Evolutionary conservation across 2,113 vertebrate genomes (phyloP), one percentile per base, ranked within the genome.

Genomic region (Galbula dea): DNA sequence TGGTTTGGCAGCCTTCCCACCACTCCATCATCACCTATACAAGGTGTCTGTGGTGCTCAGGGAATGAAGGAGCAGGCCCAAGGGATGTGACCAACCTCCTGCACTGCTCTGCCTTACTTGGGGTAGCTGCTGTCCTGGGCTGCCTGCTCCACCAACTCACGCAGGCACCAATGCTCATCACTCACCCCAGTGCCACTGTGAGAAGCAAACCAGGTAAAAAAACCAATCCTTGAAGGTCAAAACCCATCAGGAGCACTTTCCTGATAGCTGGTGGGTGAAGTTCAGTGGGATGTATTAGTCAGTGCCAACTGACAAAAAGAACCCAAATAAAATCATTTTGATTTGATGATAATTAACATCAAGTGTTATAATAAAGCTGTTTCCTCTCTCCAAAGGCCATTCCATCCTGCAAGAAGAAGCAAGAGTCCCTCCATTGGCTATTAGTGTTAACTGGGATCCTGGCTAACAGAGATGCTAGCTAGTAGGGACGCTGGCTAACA

Each of bases 111-210:
- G 75, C 41, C 23, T 68, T 23, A 16, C 21, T 43, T 66, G 46
- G n/a, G 13, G 21, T 32, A 66, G 62, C 34, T 55, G 6, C 16
- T 77, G 32, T 41, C 37, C 46, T 17, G 37, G 10, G 65, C n/a
- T 86, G 54, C 32, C 51, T 0, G 0, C 24, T 68, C 26, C 36
- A 11, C 45, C 3, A 41, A 18, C 10, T 30, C 5, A 3, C 27
- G 18, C 32, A 21, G 58, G 67, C 1, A 19, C 4, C 0, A 1
- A 49, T 69, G 57, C 17, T 11, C 52, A 20, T 29, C 4, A 6
- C 27, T 78, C 0, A 0, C 34, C 23, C 13, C 58, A n/a, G 37
- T 5, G 17, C 22, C 32, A 8, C 74, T 37, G 34, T 24, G 32
- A 58, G 29, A 54, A 73, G 62, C 12, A 73, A 36, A 13, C 4